Conservation (phyloP, 2,797 vertebrate species). For the Gymnothorax javanicus region DNA sequence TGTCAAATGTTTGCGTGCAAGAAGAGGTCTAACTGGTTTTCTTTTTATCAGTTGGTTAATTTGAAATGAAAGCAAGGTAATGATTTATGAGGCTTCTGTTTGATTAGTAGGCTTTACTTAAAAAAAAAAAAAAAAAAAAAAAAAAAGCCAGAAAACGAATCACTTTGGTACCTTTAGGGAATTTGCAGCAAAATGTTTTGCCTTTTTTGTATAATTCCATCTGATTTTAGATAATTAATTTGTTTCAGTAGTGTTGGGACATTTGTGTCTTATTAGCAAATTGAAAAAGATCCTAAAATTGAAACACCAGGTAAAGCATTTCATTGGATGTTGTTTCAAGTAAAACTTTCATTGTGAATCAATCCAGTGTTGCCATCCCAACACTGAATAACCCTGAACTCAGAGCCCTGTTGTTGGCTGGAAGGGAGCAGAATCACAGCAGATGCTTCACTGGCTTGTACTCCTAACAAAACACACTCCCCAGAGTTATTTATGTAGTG, state of each 20-base stretch:
- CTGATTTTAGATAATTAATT: background rate
- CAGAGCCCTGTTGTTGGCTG: background rate
- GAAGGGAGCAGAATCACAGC: background rate
- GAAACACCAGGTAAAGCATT: background rate
- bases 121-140: background rate
- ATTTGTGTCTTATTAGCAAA: background rate
- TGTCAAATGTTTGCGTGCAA: background rate
- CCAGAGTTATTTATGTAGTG: background rate
- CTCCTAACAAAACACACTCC: background rate
- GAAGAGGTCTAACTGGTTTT: background rate
- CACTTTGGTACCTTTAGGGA: background rate
- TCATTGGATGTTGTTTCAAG: background rate
- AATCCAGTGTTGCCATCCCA: background rate
- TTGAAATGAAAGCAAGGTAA: background rate
- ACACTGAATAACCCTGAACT: background rate
- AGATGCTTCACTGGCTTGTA: background rate
- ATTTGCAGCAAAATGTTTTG: background rate
- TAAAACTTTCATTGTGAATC: background rate
- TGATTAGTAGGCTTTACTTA: background rate
- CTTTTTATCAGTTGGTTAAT: background rate
- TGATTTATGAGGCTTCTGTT: background rate
- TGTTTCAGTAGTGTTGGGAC: background rate
- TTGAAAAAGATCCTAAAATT: background rate
- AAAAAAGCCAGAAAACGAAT: too few species aligned
- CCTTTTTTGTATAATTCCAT: background rate